Conservation (phyloP, 2,888 invertebrate species). For the Ichneumon xanthorius region DNA sequence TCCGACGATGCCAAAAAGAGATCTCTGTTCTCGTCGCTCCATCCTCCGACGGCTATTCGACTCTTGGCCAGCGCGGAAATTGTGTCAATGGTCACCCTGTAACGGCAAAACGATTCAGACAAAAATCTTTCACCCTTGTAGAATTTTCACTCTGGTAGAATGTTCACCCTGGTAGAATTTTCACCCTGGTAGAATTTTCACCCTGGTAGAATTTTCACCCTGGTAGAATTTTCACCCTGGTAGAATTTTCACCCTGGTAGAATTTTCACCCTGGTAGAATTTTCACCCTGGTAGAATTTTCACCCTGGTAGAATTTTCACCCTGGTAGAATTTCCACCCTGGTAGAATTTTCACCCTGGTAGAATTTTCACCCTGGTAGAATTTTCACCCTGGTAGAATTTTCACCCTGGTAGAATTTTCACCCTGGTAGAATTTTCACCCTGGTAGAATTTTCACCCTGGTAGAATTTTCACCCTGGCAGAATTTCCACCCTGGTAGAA, state of each 20-base stretch:
- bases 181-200: no score
- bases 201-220: no score
- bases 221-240: no score
- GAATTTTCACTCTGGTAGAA: no score
- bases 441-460: background rate
- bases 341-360: background rate
- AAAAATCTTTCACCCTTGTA: background rate
- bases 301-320: no score
- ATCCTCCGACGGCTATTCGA: constrained; percentile 89
- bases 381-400: background rate
- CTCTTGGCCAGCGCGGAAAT: constrained; percentile 89
- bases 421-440: no score
- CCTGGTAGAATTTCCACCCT: no score
- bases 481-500: background rate
- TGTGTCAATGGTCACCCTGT: constrained; percentile 92
- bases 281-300: background rate
- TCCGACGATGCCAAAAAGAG: constrained; percentile 91
- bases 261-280: no score
- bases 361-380: no score
- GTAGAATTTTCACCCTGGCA: background rate
- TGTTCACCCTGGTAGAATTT: no score
- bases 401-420: no score
- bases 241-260: no score
- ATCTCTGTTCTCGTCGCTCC: constrained; percentile 89
- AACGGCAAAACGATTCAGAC: constrained; percentile 1